Evolutionary conservation across 1,140 invertebrate genomes (phyloP).

Genomic region (Saccostrea echinata): DNA sequence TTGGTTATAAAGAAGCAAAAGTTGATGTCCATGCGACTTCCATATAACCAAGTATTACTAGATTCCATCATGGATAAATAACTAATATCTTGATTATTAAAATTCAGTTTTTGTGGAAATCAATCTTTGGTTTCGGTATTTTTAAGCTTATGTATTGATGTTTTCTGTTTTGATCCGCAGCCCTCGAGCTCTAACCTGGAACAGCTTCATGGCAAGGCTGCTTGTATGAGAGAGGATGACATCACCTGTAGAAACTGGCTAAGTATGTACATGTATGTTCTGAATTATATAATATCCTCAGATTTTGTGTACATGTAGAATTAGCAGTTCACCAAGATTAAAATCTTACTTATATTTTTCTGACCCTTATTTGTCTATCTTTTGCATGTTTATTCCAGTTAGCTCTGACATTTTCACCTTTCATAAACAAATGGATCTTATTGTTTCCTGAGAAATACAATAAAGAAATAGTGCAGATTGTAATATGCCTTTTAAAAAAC

Average conservation of each 20-base stretch:
- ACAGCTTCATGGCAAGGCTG: slow-evolving; percentile 89
- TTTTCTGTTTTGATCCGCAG: slow-evolving; percentile 61
- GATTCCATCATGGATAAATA: no score
- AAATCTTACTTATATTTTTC: neutral
- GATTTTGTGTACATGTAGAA: neutral
- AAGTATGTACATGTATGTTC: slow-evolving; percentile 85
- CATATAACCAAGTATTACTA: no score
- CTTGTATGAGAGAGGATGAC: slow-evolving; percentile 94
- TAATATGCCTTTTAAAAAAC: no score
- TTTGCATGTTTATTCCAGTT: no score
- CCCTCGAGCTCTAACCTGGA: slow-evolving; percentile 83
- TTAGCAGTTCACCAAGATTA: neutral
- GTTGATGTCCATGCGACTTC: no score
- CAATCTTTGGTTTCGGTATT: neutral
- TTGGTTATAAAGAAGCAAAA: no score
- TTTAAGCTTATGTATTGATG: neutral
- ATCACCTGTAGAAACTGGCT: slow-evolving; percentile 95
- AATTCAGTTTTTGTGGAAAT: neutral
- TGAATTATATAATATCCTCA: neutral
- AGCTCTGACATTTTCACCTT: no score
- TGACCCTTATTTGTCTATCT: no score
- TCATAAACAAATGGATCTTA: no score
- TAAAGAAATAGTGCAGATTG: no score
- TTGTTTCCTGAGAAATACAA: no score
- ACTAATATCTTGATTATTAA: no score